Percentiles rank a stretch among this genome's conserved stretches.
Evolutionary conservation across 2,888 invertebrate species (phyloP).

Genomic region (Holacanthella duospinosa): DNA sequence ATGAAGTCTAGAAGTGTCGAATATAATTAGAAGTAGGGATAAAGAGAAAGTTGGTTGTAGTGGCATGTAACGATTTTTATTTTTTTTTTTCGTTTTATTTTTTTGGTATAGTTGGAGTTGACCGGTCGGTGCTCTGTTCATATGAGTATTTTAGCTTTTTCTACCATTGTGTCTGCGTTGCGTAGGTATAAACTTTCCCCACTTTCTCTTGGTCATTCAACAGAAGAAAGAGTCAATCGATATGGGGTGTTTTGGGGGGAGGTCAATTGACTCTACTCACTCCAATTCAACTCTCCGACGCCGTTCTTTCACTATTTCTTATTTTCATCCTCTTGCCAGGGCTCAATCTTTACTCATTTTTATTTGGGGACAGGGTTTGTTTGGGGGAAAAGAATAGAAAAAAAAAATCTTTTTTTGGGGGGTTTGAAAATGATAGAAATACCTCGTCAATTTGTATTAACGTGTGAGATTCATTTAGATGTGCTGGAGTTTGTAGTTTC

Average conservation of each 20-base stretch:
- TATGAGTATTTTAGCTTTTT: too few relatives aligned
- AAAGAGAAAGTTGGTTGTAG: slow-evolving; percentile 23
- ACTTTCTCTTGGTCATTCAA: slow-evolving; percentile 16
- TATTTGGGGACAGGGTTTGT: too few relatives aligned
- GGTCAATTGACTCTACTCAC: slow-evolving; percentile 38
- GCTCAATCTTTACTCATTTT: too few relatives aligned
- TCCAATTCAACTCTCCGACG: slow-evolving; percentile 9
- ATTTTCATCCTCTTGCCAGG: slow-evolving; percentile 1
- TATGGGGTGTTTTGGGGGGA: slow-evolving; percentile 37
- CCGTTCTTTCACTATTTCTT: not conserved
- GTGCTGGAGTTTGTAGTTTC: too few relatives aligned
- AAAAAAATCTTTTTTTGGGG: too few relatives aligned
- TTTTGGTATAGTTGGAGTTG: too few relatives aligned
- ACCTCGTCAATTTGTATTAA: not conserved
- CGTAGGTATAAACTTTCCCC: too few relatives aligned
- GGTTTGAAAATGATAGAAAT: not conserved
- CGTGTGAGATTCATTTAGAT: not conserved
- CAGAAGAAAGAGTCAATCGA: slow-evolving; percentile 30
- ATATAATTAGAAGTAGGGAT: slow-evolving; percentile 29
- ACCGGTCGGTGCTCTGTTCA: too few relatives aligned
- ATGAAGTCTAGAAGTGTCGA: slow-evolving; percentile 29
- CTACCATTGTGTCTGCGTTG: too few relatives aligned
- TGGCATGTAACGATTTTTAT: slow-evolving; percentile 22
- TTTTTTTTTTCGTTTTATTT: not conserved
- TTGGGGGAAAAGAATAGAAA: slow-evolving; percentile 13